A percentile compares a stretch with the other conserved stretches of the same genome.
Evolutionary conservation across 2,888 invertebrate species (phyloP).

Genomic region (Brassicogethes aeneus): DNA sequence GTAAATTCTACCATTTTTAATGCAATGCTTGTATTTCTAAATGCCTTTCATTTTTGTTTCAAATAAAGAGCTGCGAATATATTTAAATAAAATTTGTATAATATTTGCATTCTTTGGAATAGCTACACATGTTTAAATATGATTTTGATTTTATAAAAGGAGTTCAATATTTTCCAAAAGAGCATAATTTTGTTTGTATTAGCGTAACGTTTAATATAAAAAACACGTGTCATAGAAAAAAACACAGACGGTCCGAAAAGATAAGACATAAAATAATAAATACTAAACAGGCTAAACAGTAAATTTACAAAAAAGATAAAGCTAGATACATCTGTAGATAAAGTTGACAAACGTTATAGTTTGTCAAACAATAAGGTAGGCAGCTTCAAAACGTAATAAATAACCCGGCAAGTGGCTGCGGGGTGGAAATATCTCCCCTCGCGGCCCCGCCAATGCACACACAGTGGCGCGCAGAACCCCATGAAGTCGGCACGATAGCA

Average conservation of each 20-base stretch:
- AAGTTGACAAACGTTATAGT: slow-evolving; percentile 41
- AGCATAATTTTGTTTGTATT: no score
- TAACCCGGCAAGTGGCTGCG: slow-evolving; percentile 35
- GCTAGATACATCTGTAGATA: slow-evolving; percentile 40
- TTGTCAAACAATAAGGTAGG: slow-evolving; percentile 43
- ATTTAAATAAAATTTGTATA: no score
- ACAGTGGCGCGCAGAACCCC: slow-evolving; percentile 21
- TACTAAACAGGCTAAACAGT: slow-evolving; percentile 39
- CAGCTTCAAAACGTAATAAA: slow-evolving; percentile 38
- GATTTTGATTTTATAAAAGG: no score
- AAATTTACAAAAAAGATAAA: slow-evolving; percentile 41
- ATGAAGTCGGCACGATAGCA: slow-evolving; percentile 21
- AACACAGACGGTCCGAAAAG: not conserved
- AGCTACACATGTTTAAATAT: no score
- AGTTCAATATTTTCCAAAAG: no score
- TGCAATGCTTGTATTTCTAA: no score
- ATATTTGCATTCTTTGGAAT: no score
- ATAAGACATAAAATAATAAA: slow-evolving; percentile 24
- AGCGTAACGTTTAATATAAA: not conserved
- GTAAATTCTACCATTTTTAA: no score
- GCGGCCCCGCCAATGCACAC: slow-evolving; percentile 16
- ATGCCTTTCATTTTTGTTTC: no score
- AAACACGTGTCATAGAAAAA: no score
- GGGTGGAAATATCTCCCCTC: slow-evolving; percentile 25
- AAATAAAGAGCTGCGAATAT: no score